Evolutionary conservation across 1,140 invertebrate genomes (phyloP), one percentile per base, ranked within the genome.

Genomic region (Nixonia krombeini): DNA sequence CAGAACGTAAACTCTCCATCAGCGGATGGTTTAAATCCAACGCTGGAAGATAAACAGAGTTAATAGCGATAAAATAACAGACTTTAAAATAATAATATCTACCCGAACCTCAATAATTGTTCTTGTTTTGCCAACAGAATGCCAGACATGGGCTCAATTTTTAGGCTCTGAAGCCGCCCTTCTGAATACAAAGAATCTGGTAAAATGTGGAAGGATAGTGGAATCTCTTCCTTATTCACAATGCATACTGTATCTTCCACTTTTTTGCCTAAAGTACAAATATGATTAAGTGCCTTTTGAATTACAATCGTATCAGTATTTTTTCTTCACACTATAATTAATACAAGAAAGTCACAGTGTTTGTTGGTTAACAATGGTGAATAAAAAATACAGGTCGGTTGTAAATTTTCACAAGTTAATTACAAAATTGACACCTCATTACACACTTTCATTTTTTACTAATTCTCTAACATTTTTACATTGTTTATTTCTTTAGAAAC

Each of bases 221-320:
- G 23, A 40, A 79, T 50, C 21, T 75, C 33, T 38, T 87, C 85
- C 9, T 82, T 75, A 56, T 86, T 86, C 7, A 68, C 50, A 8
- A 86, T 52, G 7, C 33, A 16, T n/a, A 66, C 33, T 17, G 31
- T 9, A 12, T 1, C 8, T 23, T 8, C 10, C 38, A 23, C 7
- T 9, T 23, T 26, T 42, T 66, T 12, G 50, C 37, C 55, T 63
- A 7, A 7, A 13, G 8, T 9, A 12, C 0, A 26, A 28, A 29
- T 4, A 10, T 29, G n/a, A n/a, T n/a, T n/a, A n/a, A n/a, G n/a
- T n/a, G n/a, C n/a, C n/a, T n/a, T n/a, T n/a, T n/a, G n/a, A n/a
- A n/a, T n/a, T n/a, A n/a, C n/a, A n/a, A n/a, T n/a, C n/a, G n/a
- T n/a, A n/a, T n/a, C n/a, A n/a, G n/a, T n/a, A n/a, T n/a, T n/a